Percentiles rank a stretch among this genome's conserved stretches.
These are phyloP conservation scores for Thalassophryne amazonica DNA, from an alignment of 2,797 vertebrate species.

Conservation along the genomic window DNA sequence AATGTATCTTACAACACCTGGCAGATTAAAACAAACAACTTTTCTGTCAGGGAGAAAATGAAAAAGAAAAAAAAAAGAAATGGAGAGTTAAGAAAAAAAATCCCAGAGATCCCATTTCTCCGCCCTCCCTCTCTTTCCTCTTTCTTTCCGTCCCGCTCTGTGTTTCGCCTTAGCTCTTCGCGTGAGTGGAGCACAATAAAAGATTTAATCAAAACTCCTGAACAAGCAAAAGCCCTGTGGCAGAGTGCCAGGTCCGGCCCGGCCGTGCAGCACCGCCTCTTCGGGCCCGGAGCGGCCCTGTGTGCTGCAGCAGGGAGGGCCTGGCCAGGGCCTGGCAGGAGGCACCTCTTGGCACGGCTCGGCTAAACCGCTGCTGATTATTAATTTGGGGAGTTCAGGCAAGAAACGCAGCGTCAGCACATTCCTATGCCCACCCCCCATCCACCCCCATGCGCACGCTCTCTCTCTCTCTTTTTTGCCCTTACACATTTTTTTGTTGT, in stretches of 20 bases:
- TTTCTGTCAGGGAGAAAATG: constrained; percentile 50
- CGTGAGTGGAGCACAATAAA: constrained; percentile 81
- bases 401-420: constrained; percentile 76
- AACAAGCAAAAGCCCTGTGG: constrained; percentile 79
- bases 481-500: constrained; percentile 33
- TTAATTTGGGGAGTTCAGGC: constrained; percentile 81
- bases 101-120: constrained; percentile 47
- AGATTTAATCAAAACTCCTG: constrained; percentile 81
- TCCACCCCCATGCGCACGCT: constrained; percentile 4
- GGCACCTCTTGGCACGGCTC: constrained; percentile 67
- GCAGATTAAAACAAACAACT: constrained; percentile 61
- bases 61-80: constrained; percentile 52
- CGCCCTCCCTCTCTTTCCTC: constrained; percentile 47
- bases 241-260: constrained; percentile 55
- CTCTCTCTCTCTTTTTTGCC: constrained; percentile 27
- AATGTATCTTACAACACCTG: constrained; percentile 54
- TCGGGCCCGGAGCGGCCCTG: constrained; percentile 37
- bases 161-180: constrained; percentile 73
- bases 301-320: constrained; percentile 39
- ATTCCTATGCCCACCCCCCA: constrained; percentile 59
- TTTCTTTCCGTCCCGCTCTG: constrained; percentile 49
- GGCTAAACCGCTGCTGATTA: constrained; percentile 76
- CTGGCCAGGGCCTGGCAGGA: constrained; percentile 65
- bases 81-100: constrained; percentile 16
- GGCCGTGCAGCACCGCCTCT: constrained; percentile 54